Evolutionary conservation across 2,113 vertebrate species (phyloP).

Genomic region (Thunnus maccoyii): DNA sequence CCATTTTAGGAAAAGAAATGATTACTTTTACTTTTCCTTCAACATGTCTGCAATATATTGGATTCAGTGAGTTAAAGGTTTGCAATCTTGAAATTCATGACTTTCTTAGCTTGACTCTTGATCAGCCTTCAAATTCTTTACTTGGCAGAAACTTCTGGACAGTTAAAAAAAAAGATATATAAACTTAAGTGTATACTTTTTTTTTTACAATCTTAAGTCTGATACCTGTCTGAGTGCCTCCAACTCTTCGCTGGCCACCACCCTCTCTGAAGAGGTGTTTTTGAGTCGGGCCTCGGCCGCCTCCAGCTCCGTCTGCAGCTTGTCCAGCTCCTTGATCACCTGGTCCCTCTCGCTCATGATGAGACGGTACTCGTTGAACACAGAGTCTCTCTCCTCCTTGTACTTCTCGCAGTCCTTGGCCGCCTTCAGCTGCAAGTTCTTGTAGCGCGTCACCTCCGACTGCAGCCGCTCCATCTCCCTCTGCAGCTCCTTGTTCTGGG

Average conservation of each 20-base stretch:
- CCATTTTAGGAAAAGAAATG: background rate
- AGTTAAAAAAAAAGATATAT: too few relatives aligned
- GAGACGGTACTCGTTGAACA: constrained; percentile 97
- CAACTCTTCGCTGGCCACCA: constrained; percentile 95
- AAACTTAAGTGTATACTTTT: background rate
- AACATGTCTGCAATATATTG: background rate
- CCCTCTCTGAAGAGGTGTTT: constrained; percentile 94
- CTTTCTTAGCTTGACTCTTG: too few relatives aligned
- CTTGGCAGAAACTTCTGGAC: too few relatives aligned
- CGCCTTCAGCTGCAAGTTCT: constrained; percentile 93
- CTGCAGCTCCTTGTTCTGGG: constrained; percentile 97
- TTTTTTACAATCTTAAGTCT: background rate
- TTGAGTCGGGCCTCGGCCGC: constrained; percentile 94
- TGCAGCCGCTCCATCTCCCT: constrained; percentile 97
- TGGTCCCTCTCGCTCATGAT: constrained; percentile 99
- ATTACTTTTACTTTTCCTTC: background rate
- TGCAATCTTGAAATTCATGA: too few relatives aligned
- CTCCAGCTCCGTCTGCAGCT: constrained; percentile 96
- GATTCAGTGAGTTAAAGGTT: background rate
- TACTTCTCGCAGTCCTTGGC: constrained; percentile 96
- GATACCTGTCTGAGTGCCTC: constrained; percentile 95
- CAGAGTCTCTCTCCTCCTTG: constrained; percentile 97
- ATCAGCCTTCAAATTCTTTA: too few relatives aligned
- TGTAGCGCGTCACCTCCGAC: constrained; percentile 94
- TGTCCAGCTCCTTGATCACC: constrained; percentile 98